Evolutionary conservation across 2,113 vertebrate species (phyloP), one percentile per base, ranked within the genome.

Genomic region (Larimichthys crocea): DNA sequence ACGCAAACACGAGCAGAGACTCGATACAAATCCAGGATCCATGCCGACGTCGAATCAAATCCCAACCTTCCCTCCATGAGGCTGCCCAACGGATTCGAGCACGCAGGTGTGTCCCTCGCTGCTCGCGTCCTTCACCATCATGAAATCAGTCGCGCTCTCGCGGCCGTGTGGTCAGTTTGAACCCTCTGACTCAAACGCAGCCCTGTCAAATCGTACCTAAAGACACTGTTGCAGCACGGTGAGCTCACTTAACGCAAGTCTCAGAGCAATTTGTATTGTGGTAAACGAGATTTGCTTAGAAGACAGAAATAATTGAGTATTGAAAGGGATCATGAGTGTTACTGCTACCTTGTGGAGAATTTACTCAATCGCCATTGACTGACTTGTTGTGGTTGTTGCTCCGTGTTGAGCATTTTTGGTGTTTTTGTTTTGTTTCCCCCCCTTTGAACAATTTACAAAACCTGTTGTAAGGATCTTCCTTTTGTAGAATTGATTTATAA

Each of bases 391-490:
- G 82, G 69, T 89, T 63, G 49, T 91, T 86, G 76, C 81, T 87
- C 75, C 46, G 59, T 82, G 74, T 89, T 75, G 79, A 83, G 69
- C 73, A 59, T 83, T 85, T 77, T 85, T 78, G 44, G 55, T 85
- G 59, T 89, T 83, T 46, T 79, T 31, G 2, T 72, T 77, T 63
- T 75, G 48, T 86, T 26, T 68, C 48, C 10, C 50, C 82, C 42
- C 12, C 89, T 80, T 88, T 87, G 88, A 94, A 91, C 90, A 92
- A 92, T 88, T 57, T 91, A 72, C 80, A 81, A 89, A 79, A 53
- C 86, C 87, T 92, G 86, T 91, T 88, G 71, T 92, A 80, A 91
- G 83, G 88, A 90, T 92, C 88, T 91, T 93, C 91, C 89, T 88
- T 88, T 93, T 92, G 84, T 94, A 89, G 87, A 91, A 86, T 86